These are phyloP conservation scores for Pygocentrus nattereri DNA, from an alignment of 2,797 vertebrate genomes.

Conservation along the genomic window DNA sequence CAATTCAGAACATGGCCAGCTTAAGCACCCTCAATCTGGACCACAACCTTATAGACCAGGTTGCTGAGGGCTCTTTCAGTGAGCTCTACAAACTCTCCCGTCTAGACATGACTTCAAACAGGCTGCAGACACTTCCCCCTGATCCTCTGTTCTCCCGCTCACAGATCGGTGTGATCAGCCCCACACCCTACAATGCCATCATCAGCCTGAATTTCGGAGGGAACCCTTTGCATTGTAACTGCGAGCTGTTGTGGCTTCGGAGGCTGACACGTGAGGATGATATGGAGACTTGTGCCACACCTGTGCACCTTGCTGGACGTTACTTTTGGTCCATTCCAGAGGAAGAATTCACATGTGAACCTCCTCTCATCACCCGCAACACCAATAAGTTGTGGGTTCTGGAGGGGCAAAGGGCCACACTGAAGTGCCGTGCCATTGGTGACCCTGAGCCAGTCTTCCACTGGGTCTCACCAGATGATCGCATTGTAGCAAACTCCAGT, in stretches of 20 bases:
- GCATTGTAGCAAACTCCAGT: slow-evolving; percentile 84
- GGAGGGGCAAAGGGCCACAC: slow-evolving; percentile 89
- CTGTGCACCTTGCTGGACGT: slow-evolving; percentile 82
- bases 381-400: slow-evolving; percentile 91
- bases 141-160: slow-evolving; percentile 90
- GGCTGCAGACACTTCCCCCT: slow-evolving; percentile 88
- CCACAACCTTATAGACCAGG: slow-evolving; percentile 91
- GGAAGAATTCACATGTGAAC: slow-evolving; percentile 93
- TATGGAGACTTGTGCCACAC: slow-evolving; percentile 93
- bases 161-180: slow-evolving; percentile 86
- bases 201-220: slow-evolving; percentile 90
- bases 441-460: slow-evolving; percentile 89
- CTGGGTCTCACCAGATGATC: slow-evolving; percentile 93
- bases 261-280: slow-evolving; percentile 87
- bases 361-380: slow-evolving; percentile 92
- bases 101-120: slow-evolving; percentile 93
- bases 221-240: slow-evolving; percentile 94
- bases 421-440: slow-evolving; percentile 89
- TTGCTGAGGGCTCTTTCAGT: slow-evolving; percentile 88
- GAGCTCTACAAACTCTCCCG: slow-evolving; percentile 91
- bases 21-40: slow-evolving; percentile 92
- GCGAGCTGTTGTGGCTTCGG: slow-evolving; percentile 90
- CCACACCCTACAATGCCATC: slow-evolving; percentile 84
- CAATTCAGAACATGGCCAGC: slow-evolving; percentile 90
- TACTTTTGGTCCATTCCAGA: slow-evolving; percentile 95